Conservation (phyloP, 2,113 vertebrate genomes). For the Girardinichthys multiradiatus region DNA sequence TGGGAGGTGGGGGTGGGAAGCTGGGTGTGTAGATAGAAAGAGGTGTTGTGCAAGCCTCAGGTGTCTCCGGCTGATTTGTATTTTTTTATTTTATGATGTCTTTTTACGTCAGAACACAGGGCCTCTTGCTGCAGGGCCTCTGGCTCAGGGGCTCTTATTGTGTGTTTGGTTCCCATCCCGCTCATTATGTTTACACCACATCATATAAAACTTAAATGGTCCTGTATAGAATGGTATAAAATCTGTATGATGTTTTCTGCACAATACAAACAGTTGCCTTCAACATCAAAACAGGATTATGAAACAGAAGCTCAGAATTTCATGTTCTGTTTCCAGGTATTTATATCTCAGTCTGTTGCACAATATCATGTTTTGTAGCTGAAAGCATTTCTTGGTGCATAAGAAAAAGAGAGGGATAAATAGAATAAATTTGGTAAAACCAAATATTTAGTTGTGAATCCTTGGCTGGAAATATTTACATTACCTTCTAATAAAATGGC, state of each 20-base stretch:
- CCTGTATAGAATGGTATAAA: slow-evolving; percentile 3
- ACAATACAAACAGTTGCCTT: not conserved
- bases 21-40: slow-evolving; percentile 13
- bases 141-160: slow-evolving; percentile 13
- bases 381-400: not conserved
- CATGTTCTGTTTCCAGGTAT: not conserved
- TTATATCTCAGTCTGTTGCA: not conserved
- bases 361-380: too few relatives aligned
- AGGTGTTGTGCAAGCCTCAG: slow-evolving; percentile 56
- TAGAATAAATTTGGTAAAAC: not conserved
- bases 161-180: slow-evolving; percentile 8
- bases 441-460: not conserved
- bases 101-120: slow-evolving; percentile 53
- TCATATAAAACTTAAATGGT: not conserved
- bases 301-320: not conserved
- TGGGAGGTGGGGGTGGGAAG: slow-evolving; percentile 3
- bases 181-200: slow-evolving; percentile 18
- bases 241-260: not conserved
- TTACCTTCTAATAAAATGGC: too few relatives aligned
- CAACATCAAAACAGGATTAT: not conserved
- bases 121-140: slow-evolving; percentile 29
- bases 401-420: not conserved
- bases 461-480: too few relatives aligned
- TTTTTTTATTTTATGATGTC: slow-evolving; percentile 66
- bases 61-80: slow-evolving; percentile 57